These are phyloP conservation scores for Zaprionus lachaisei DNA, from an alignment of 1,140 invertebrate species.

Conservation along the genomic window DNA sequence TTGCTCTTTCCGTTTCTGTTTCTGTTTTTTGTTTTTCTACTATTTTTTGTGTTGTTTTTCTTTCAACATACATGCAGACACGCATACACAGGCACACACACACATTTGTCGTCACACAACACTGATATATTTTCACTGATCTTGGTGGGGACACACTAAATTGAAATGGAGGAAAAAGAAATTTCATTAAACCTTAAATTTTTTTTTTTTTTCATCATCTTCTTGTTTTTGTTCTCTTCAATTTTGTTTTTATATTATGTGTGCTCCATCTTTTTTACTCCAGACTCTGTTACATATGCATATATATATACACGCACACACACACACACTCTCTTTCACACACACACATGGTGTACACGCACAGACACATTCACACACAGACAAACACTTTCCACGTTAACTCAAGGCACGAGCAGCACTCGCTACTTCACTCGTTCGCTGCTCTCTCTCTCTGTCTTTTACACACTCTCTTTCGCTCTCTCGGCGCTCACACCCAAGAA, in stretches of 20 bases:
- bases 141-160: constrained; percentile 34
- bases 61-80: constrained; percentile 30
- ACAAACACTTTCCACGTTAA: constrained; percentile 53
- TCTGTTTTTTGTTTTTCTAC: constrained; percentile 32
- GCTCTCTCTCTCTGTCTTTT: constrained; percentile 7
- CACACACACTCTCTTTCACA: constrained; percentile 2
- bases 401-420: constrained; percentile 48
- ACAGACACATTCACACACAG: constrained; percentile 24
- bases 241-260: constrained; percentile 53
- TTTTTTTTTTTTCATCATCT: constrained; percentile 14
- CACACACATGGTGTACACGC: constrained; percentile 14
- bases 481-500: constrained; percentile 58
- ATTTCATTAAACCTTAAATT: constrained; percentile 5
- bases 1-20: constrained; percentile 26
- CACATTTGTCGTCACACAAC: constrained; percentile 36
- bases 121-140: constrained; percentile 50
- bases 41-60: constrained; percentile 41
- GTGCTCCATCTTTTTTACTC: constrained; percentile 56
- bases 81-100: constrained; percentile 27
- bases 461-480: constrained; percentile 19
- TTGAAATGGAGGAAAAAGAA: constrained; percentile 15
- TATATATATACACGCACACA: constrained; percentile 16
- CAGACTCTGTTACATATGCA: constrained; percentile 43
- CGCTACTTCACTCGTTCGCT: constrained; percentile 52
- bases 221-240: constrained; percentile 26